Percentiles rank a stretch among this genome's conserved stretches.
These are phyloP conservation scores for Epizoanthus ramosus DNA, from an alignment of 92 coral and sea anemone genomes.

Conservation along the genomic window DNA sequence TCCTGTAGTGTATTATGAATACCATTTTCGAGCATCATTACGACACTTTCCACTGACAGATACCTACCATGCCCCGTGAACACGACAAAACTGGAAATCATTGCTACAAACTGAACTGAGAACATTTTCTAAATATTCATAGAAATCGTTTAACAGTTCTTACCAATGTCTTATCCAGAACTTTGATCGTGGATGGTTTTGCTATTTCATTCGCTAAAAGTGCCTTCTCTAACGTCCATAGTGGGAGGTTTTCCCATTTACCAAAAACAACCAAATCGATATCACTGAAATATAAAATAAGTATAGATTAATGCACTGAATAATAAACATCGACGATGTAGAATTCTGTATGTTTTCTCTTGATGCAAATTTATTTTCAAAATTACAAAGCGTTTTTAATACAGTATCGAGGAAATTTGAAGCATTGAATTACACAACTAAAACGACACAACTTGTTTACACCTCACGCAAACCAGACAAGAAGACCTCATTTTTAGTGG, in stretches of 20 bases:
- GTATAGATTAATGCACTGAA: conserved; percentile 1
- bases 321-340: background rate
- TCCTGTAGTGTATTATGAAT: too few species aligned
- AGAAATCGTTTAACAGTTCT: conserved; percentile 36
- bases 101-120: background rate
- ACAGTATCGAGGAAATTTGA: background rate
- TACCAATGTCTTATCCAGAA: conserved; percentile 96
- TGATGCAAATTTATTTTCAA: background rate
- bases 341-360: conserved; percentile 27
- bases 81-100: background rate
- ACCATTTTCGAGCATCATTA: background rate
- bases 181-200: conserved; percentile 87
- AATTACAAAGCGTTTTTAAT: conserved; percentile 36
- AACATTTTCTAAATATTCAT: background rate
- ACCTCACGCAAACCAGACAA: conserved; percentile 37
- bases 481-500: conserved; percentile 12
- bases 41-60: background rate
- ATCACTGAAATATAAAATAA: conserved; percentile 62
- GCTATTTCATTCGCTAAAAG: conserved; percentile 92
- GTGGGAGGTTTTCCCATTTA: conserved; percentile 90
- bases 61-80: background rate
- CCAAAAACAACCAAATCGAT: conserved; percentile 97
- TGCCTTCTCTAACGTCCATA: conserved; percentile 93
- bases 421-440: conserved; percentile 35
- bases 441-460: conserved; percentile 12